These are phyloP conservation scores for Diplogasteroides magnus DNA, from an alignment of 1,140 invertebrate genomes.

Conservation along the genomic window DNA sequence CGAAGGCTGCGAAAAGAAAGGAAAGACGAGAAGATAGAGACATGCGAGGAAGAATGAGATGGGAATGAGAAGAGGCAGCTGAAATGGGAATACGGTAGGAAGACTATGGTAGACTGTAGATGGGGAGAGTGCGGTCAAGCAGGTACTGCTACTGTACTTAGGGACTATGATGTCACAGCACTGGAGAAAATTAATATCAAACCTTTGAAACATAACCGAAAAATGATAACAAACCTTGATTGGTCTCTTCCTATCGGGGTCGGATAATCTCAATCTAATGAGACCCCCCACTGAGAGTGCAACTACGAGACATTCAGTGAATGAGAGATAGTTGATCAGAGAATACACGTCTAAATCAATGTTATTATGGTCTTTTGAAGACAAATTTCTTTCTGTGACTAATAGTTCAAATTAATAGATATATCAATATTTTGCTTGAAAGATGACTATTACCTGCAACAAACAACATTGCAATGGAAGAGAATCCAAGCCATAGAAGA, in stretches of 20 bases:
- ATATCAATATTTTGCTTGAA: too few species aligned
- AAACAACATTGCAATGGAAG: constrained; percentile 78
- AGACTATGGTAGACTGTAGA: too few species aligned
- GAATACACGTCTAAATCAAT: constrained; percentile 70
- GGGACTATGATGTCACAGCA: neutral
- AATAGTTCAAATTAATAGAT: too few species aligned
- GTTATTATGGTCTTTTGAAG: too few species aligned
- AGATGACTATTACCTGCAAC: constrained; percentile 64
- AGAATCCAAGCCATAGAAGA: constrained; percentile 56
- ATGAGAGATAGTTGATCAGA: constrained; percentile 86
- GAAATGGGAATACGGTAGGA: too few species aligned
- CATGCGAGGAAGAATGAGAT: constrained; percentile 46
- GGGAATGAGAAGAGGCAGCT: constrained; percentile 42
- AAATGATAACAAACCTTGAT: too few species aligned
- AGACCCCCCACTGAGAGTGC: constrained; percentile 77
- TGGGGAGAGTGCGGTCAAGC: too few species aligned
- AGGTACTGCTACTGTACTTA: too few species aligned
- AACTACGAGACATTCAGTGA: constrained; percentile 89
- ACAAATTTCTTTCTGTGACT: too few species aligned
- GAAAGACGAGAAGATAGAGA: constrained; percentile 46
- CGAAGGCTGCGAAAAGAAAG: constrained; percentile 40
- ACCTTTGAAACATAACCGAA: too few species aligned
- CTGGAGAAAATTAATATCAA: too few species aligned
- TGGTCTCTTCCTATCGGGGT: constrained; percentile 72
- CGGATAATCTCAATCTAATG: constrained; percentile 75